Base-by-base conservation (phyloP, 2,113 vertebrate species). In the Eulacestoma nigropectus region DNA sequence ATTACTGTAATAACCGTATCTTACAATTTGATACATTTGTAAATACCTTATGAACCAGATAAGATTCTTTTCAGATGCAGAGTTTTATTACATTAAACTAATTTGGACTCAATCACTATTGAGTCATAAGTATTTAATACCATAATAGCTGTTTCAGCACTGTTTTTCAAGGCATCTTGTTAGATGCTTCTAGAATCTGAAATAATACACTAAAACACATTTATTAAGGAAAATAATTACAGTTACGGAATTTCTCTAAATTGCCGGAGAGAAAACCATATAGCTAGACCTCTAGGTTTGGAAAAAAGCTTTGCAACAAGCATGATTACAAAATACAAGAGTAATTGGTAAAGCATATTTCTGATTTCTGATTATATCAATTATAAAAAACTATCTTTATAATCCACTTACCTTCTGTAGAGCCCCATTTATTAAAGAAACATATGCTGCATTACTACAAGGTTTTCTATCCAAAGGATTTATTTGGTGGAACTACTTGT, bases 201-300 rank as follows among this genome's bases (percentile, higher is more conserved):
- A 93, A 77, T 32, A 81, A 59, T 78, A 30, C 14, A 32, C 41
- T 63, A 70, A 84, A 84, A 13, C 4, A 56, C 1, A 46, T 79
- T 92, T 82, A 69, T 69, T 78, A 86, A 63, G 35, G 21, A 89
- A 93, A 91, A 91, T 76, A 83, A 77, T 96, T 95, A 53, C 11
- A 86, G 6, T 47, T 76, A 68, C 1, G 26, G 30, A 55, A 78
- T 87, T 87, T 84, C 42, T 91, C 35, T 84, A 84, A 93, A 93
- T 69, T 93, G 21, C 11, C 39, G 86, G 20, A 72, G 29, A 85
- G 13, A 84, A 96, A 93, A 73, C 2, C 9, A 32, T 52, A 65
- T 19, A 87, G 25, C 9, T 49, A 78, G 39, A 57, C 23, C 13
- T 29, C 25, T 25, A 59, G 14, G 6, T 53, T 81, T 91, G 41